Conservation (phyloP, 2,888 invertebrate species). For the Meteorus cinctellus region DNA sequence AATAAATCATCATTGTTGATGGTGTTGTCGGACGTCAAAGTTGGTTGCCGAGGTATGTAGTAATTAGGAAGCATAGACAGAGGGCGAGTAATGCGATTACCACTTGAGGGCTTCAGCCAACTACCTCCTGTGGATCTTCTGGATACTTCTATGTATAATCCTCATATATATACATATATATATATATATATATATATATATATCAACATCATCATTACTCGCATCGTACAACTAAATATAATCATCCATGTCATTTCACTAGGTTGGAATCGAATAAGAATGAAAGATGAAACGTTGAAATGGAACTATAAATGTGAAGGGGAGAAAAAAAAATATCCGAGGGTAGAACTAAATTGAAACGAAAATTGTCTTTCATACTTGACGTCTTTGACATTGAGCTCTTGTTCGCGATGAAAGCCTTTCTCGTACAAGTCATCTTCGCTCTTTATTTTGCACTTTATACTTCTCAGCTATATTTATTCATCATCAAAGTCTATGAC, state of each 20-base stretch:
- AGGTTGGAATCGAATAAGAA: background rate
- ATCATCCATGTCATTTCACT: constrained; percentile 56
- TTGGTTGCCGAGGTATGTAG: constrained; percentile 58
- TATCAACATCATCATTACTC: constrained; percentile 58
- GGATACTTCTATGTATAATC: constrained; percentile 39
- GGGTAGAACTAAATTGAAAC: background rate
- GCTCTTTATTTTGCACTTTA: background rate
- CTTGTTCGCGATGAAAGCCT: constrained; percentile 18
- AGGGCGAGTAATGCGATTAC: constrained; percentile 71
- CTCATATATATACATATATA: background rate
- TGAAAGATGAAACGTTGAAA: background rate
- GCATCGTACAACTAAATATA: constrained; percentile 56
- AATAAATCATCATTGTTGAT: background rate
- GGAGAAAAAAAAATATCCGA: background rate
- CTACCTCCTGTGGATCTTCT: constrained; percentile 66
- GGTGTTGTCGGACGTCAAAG: constrained; percentile 19
- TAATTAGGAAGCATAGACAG: constrained; percentile 61
- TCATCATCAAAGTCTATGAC: constrained; percentile 27
- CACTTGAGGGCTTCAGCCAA: constrained; percentile 70
- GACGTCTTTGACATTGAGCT: constrained; percentile 33
- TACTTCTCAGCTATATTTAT: background rate
- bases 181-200: constrained; percentile 42
- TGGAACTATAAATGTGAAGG: background rate
- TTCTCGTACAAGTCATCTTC: background rate
- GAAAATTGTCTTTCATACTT: constrained; percentile 16